Percentiles rank a stretch among this genome's conserved stretches.
Conservation (phyloP, 2,113 vertebrate species). For the Salminus brasiliensis region DNA sequence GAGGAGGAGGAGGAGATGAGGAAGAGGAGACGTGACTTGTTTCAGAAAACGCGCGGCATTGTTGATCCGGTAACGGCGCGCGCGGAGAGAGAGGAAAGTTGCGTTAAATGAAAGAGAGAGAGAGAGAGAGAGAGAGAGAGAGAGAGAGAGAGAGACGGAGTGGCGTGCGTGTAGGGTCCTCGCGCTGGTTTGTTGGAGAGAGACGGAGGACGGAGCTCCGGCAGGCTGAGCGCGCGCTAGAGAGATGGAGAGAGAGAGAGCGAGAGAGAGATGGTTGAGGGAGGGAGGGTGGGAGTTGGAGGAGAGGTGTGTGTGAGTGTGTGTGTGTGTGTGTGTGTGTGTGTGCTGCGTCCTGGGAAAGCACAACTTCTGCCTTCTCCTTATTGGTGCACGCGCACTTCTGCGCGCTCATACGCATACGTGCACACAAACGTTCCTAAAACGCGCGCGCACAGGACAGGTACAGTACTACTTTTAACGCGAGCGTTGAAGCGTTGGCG, state of each 20-base stretch:
- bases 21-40: constrained; percentile 31
- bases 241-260: constrained; percentile 81
- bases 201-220: constrained; percentile 70
- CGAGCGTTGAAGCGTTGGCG: no score
- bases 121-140: not conserved
- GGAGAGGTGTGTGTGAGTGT: no score
- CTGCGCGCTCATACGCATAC: no score
- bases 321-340: no score
- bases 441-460: no score
- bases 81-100: not conserved
- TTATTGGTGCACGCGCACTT: no score
- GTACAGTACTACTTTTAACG: no score
- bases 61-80: not conserved
- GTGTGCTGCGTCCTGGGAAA: no score
- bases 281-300: no score
- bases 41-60: constrained; percentile 12
- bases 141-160: constrained; percentile 4
- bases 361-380: no score
- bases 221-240: constrained; percentile 82
- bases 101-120: not conserved
- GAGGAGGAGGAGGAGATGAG: constrained; percentile 13
- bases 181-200: constrained; percentile 57
- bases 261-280: not conserved
- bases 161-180: constrained; percentile 60
- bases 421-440: no score